Evolutionary conservation across 1,140 invertebrate genomes (phyloP).

Genomic region (Euwallacea similis): DNA sequence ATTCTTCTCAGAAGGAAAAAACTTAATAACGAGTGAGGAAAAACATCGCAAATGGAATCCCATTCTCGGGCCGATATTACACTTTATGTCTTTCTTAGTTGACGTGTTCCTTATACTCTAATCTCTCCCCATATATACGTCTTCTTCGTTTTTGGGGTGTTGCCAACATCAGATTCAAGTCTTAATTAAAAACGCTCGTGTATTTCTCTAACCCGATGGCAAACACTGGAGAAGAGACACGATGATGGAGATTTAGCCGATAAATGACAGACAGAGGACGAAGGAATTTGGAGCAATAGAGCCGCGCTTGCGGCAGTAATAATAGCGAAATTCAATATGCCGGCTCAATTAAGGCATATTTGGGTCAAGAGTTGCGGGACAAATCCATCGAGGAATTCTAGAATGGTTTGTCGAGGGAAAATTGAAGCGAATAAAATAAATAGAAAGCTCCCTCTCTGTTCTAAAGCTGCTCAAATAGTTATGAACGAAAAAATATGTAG

Average conservation of each 20-base stretch:
- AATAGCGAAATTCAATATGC: constrained; percentile 29
- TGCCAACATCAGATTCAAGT: neutral
- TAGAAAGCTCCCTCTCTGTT: neutral
- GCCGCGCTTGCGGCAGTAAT: constrained; percentile 23
- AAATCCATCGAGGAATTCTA: constrained; percentile 18
- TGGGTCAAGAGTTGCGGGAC: constrained; percentile 16
- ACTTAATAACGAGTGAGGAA: neutral
- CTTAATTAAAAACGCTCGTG: no score
- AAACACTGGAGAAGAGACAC: neutral
- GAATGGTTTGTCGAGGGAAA: constrained; percentile 9
- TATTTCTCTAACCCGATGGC: no score
- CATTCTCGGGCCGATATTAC: constrained; percentile 4
- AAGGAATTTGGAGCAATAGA: constrained; percentile 23
- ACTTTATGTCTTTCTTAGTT: constrained; percentile 21
- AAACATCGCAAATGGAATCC: constrained; percentile 2
- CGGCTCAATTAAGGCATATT: constrained; percentile 27
- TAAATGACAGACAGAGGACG: constrained; percentile 22
- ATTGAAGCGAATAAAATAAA: neutral
- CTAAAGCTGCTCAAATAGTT: neutral
- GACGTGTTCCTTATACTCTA: constrained; percentile 18
- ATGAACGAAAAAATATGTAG: no score
- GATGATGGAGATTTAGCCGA: neutral
- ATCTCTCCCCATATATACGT: constrained; percentile 12
- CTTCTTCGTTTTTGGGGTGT: neutral
- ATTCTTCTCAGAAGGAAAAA: neutral